Evolutionary conservation across 2,888 invertebrate species (phyloP).

Genomic region (Philopedon plagiatum): DNA sequence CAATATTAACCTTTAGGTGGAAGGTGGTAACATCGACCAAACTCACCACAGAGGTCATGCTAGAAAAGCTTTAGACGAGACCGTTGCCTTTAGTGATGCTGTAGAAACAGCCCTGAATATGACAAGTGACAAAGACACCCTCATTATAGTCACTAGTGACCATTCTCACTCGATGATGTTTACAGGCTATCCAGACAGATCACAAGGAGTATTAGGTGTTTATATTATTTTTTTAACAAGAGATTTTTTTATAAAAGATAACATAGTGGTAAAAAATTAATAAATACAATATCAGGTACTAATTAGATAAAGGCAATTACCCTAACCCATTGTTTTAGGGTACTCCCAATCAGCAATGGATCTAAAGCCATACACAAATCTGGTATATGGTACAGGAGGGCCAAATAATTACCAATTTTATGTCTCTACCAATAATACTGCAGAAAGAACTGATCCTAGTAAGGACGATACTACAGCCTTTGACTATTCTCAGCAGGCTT

Average conservation of each 20-base stretch:
- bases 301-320: too few species aligned
- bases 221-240: too few species aligned
- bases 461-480: slow-evolving; percentile 74
- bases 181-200: slow-evolving; percentile 82
- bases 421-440: slow-evolving; percentile 60
- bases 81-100: slow-evolving; percentile 84
- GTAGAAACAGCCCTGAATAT: slow-evolving; percentile 77
- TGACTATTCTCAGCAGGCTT: slow-evolving; percentile 82
- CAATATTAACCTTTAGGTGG: slow-evolving; percentile 79
- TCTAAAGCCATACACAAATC: slow-evolving; percentile 80
- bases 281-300: too few species aligned
- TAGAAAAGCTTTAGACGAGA: slow-evolving; percentile 83
- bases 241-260: too few species aligned
- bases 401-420: slow-evolving; percentile 76
- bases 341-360: slow-evolving; percentile 73
- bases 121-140: slow-evolving; percentile 72
- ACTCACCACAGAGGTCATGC: slow-evolving; percentile 89
- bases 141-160: slow-evolving; percentile 89
- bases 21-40: slow-evolving; percentile 89
- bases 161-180: slow-evolving; percentile 86
- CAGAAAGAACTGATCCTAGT: slow-evolving; percentile 75
- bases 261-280: too few species aligned
- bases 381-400: slow-evolving; percentile 85
- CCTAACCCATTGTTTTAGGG: slow-evolving; percentile 50
- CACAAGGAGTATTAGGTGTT: slow-evolving; percentile 82